Conservation (phyloP, 2,797 vertebrate genomes). For the Diceros bicornis region DNA sequence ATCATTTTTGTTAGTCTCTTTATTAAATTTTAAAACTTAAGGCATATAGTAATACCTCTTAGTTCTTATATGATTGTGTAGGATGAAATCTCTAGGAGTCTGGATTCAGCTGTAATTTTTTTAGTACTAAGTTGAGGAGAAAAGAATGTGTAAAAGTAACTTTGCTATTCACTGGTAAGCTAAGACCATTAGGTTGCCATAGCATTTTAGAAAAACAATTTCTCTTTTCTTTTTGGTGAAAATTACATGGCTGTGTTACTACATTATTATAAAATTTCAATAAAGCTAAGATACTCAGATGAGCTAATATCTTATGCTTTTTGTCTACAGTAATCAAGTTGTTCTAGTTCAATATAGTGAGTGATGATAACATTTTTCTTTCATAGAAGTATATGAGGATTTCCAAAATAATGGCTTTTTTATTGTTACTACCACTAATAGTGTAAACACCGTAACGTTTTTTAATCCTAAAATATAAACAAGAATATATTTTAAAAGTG, state of each 20-base stretch:
- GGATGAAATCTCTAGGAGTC: background rate
- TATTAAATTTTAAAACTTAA: background rate
- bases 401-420: background rate
- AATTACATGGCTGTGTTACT: background rate
- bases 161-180: background rate
- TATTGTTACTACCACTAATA: background rate
- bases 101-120: background rate
- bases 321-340: background rate
- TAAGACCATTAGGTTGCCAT: background rate
- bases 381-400: background rate
- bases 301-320: background rate
- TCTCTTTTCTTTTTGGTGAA: background rate
- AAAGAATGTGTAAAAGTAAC: background rate
- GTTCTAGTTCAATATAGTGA: background rate
- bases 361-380: background rate
- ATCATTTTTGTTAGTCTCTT: background rate
- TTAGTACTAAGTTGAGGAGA: background rate
- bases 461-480: background rate
- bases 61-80: too few relatives aligned
- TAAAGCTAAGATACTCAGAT: background rate
- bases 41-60: background rate
- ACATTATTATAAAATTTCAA: background rate
- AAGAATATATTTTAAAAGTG: slow-evolving; percentile 39
- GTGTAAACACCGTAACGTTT: background rate
- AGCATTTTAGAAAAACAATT: background rate